phyloP scores from a whole-genome alignment of 2,888 invertebrate genomes.

The Drosophila gaucha region DNA sequence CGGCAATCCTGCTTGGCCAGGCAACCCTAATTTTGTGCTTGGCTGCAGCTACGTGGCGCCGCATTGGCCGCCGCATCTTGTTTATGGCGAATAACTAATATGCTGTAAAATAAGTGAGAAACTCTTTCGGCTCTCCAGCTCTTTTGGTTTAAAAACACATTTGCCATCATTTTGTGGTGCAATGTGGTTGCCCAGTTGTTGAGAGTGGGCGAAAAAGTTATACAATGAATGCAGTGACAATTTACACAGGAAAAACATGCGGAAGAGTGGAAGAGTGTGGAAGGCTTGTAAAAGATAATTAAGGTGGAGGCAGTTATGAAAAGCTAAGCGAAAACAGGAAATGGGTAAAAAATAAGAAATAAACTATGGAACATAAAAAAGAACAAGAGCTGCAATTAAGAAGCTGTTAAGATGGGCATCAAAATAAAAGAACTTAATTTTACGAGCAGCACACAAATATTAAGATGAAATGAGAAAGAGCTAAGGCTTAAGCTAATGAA shows the following conservation, averaged over 20 bases:
- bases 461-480: not conserved
- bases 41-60: constrained; percentile 63
- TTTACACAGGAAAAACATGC: constrained; percentile 6
- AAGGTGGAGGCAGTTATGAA: constrained; percentile 1
- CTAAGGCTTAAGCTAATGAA: not conserved
- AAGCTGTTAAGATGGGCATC: not conserved
- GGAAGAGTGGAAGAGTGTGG: not conserved
- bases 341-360: not conserved
- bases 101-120: constrained; percentile 76
- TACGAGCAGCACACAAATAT: not conserved
- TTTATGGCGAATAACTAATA: constrained; percentile 80
- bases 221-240: constrained; percentile 53
- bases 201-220: not conserved
- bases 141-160: constrained; percentile 71
- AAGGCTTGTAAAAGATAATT: constrained; percentile 16
- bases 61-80: constrained; percentile 69
- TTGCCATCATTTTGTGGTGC: constrained; percentile 57
- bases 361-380: constrained; percentile 2
- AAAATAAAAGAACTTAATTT: constrained; percentile 3
- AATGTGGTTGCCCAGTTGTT: no score
- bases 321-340: constrained; percentile 13
- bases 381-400: not conserved
- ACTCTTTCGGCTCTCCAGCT: constrained; percentile 45
- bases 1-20: constrained; percentile 20
- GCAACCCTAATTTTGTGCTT: constrained; percentile 77